Conservation (phyloP, 2,113 vertebrate genomes). For the Pollimyrus isidori region DNA sequence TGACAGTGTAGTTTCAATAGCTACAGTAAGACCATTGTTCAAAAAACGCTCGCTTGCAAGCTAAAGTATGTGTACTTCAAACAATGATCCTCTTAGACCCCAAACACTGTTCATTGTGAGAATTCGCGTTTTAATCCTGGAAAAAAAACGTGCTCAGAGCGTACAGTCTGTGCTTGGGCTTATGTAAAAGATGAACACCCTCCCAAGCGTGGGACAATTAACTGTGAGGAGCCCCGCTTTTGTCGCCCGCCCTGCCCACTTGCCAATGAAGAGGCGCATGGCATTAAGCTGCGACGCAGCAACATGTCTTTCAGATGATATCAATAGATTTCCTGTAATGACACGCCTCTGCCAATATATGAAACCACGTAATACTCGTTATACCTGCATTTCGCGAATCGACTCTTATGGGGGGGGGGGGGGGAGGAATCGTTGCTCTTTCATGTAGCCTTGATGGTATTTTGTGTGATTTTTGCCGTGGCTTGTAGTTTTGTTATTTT, state of each 20-base stretch:
- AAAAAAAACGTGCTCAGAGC: conserved; percentile 5
- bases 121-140: conserved; percentile 4
- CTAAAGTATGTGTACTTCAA: conserved; percentile 8
- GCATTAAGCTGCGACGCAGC: not conserved
- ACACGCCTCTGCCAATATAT: not conserved
- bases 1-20: conserved; percentile 12
- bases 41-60: not conserved
- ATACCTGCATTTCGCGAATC: not conserved
- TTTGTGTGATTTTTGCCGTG: not conserved
- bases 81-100: conserved; percentile 16
- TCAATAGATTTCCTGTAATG: not conserved
- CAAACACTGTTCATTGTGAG: conserved; percentile 12
- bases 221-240: not conserved
- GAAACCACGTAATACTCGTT: not conserved
- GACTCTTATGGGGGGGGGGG: not conserved
- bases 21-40: conserved; percentile 15
- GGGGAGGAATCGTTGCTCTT: not conserved
- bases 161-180: not conserved
- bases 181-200: conserved; percentile 7
- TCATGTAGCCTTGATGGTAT: not conserved
- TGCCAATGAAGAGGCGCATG: not conserved
- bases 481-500: not conserved
- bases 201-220: not conserved
- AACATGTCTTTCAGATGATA: not conserved
- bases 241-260: not conserved